phyloP scores from a whole-genome alignment of 1,140 invertebrate genomes.

The Hylaeus volcanicus region DNA sequence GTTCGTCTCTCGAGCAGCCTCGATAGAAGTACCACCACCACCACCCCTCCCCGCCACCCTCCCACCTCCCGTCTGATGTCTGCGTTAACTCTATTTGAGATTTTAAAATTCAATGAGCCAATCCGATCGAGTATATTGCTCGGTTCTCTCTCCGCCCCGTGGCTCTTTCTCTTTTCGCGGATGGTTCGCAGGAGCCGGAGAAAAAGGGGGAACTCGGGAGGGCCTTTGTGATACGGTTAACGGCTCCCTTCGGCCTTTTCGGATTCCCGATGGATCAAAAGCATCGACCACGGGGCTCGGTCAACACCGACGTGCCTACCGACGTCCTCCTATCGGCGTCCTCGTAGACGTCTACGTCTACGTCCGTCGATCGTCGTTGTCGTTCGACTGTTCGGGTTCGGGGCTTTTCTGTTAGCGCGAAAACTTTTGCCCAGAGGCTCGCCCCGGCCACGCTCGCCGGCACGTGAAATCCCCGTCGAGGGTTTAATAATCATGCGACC shows the following conservation, averaged over 20 bases:
- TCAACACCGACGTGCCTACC: slow-evolving; percentile 19
- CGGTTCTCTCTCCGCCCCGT: slow-evolving; percentile 26
- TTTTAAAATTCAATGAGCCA: slow-evolving; percentile 71
- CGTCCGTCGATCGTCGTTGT: background rate
- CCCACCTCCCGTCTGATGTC: slow-evolving; percentile 49
- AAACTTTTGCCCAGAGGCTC: slow-evolving; percentile 34
- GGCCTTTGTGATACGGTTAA: slow-evolving; percentile 67
- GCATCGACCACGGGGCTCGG: slow-evolving; percentile 35
- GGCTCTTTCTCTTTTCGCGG: slow-evolving; percentile 39
- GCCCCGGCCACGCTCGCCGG: slow-evolving; percentile 28
- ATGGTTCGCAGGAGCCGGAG: slow-evolving; percentile 23
- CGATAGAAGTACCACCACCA: slow-evolving; percentile 13
- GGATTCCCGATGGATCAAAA: slow-evolving; percentile 63
- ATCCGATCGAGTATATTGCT: slow-evolving; percentile 59
- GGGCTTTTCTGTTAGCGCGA: slow-evolving; percentile 37
- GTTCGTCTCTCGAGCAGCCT: slow-evolving; percentile 3
- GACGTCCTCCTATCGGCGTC: background rate
- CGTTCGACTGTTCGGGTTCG: slow-evolving; percentile 19
- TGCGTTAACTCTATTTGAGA: slow-evolving; percentile 64
- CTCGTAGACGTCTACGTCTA: background rate
- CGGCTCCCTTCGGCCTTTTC: slow-evolving; percentile 57
- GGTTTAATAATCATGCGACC: slow-evolving; percentile 44
- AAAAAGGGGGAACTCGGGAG: slow-evolving; percentile 36
- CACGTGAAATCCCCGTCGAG: slow-evolving; percentile 44
- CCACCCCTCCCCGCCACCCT: background rate